These are phyloP conservation scores for Amblyjoppa proteus DNA, from an alignment of 2,888 invertebrate species.

Conservation along the genomic window DNA sequence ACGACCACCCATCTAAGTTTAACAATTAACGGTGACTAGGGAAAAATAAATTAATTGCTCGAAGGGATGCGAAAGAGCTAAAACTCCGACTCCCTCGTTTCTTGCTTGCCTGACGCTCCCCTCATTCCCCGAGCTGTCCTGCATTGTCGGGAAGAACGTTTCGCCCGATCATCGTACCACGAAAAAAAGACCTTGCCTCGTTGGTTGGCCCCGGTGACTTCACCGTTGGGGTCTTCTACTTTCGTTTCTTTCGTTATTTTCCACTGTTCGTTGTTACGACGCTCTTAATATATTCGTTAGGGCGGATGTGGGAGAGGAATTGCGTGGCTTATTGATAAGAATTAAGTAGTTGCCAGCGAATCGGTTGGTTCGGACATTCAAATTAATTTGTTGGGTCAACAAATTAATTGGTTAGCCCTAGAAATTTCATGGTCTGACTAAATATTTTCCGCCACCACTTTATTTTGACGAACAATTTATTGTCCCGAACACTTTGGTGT, in stretches of 20 bases:
- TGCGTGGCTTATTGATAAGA: too few species aligned
- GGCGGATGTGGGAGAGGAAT: too few species aligned
- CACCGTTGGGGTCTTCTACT: not conserved
- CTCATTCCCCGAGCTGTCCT: conserved; percentile 51
- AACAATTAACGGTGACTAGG: conserved; percentile 83
- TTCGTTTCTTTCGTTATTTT: not conserved
- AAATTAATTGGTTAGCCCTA: too few species aligned
- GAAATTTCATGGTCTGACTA: too few species aligned
- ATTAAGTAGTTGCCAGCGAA: too few species aligned
- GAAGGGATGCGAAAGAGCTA: conserved; percentile 40
- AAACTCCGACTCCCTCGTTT: conserved; percentile 46
- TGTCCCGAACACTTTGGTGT: too few species aligned
- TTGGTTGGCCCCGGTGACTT: conserved; percentile 25
- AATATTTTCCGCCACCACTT: too few species aligned
- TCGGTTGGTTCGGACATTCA: too few species aligned
- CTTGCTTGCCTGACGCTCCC: conserved; percentile 43
- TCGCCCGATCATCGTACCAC: conserved; percentile 57
- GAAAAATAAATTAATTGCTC: conserved; percentile 84
- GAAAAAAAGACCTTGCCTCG: conserved; percentile 32
- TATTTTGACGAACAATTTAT: too few species aligned
- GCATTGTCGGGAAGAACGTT: conserved; percentile 60
- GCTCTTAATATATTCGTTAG: not conserved
- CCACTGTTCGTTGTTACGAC: not conserved
- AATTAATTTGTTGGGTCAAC: too few species aligned
- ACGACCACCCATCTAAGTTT: conserved; percentile 84